Base-by-base conservation (phyloP, 2,797 vertebrate species). In the Leptatherina wallacei region DNA sequence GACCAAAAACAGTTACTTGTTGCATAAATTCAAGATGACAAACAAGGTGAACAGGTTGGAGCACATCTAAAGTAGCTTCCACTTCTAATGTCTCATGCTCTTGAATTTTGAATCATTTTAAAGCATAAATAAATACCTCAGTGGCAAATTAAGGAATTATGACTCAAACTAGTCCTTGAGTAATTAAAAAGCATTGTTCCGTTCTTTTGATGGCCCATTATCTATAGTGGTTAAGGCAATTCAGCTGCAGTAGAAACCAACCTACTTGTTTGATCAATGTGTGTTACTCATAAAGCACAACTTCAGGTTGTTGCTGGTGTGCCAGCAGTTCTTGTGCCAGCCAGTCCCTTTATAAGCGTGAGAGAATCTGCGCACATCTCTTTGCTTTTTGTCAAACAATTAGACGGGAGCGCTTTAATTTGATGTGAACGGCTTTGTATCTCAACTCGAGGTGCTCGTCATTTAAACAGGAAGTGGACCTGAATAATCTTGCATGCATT, bases 361-460 rank as follows among this genome's bases (percentile, higher is more conserved):
- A 71, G 63, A 61, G 52, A 72, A 78, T 71, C 54, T 29, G 0
- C 1, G 2, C 60, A 60, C 24, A 65, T 74, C 57, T 59, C 54
- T 24, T n/a, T 49, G 44, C 32, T 70, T 69, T 85, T 85, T 80
- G 81, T 83, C 32, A 14, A 75, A 85, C 91, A 92, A 90, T 93
- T 93, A 91, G 71, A 75, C 0, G 0, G 38, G 13, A 78, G 69
- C 20, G 0, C 5, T 9, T 54, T 1, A 10, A 74, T 73, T 77
- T 76, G 60, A 80, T 69, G 75, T 38, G 52, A 42, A 22, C 4
- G 40, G 62, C 75, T 79, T 85, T 90, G 91, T 90, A 85, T 89
- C 88, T 81, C 86, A 84, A 75, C 85, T 88, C 72, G 80, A 83
- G 86, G 84, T 56, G 42, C 90, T 90, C 86, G 89, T 92, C 90